Evolutionary conservation across 2,888 invertebrate genomes (phyloP).

Genomic region (Branchellion lobata): DNA sequence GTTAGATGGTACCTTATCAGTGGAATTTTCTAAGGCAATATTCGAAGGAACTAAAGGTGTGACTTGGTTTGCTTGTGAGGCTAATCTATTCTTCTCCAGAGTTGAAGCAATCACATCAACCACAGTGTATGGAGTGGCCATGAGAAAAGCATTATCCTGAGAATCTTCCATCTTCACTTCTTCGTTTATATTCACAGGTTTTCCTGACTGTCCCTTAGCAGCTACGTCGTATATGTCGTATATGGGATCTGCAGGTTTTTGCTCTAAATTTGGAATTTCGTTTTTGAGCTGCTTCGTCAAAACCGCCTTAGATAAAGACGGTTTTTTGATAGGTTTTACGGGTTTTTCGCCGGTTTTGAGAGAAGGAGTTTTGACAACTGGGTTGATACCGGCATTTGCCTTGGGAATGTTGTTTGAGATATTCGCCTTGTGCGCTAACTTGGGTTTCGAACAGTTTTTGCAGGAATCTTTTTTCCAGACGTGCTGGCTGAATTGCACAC

Average conservation of each 20-base stretch:
- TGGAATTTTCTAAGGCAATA: conserved; percentile 3
- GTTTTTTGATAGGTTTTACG: conserved; percentile 10
- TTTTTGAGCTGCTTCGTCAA: not conserved
- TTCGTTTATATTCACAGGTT: conserved; percentile 25
- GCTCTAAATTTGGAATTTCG: not conserved
- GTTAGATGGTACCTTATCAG: not conserved
- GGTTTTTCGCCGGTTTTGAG: not conserved
- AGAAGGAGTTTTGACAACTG: not conserved
- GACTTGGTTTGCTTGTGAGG: not conserved
- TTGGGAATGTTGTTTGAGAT: not conserved
- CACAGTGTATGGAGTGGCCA: conserved; percentile 47
- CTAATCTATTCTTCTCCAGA: conserved; percentile 19
- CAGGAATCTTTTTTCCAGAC: conserved; percentile 50
- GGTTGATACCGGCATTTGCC: not conserved
- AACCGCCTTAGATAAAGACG: not conserved
- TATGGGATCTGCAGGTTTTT: not conserved
- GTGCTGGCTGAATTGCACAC: conserved; percentile 46
- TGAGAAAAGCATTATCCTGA: not conserved
- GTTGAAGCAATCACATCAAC: conserved; percentile 43
- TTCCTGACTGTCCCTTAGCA: conserved; percentile 43
- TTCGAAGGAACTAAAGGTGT: not conserved
- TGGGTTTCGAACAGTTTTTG: conserved; percentile 49
- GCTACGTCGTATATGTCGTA: conserved; percentile 45
- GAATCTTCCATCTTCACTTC: not conserved
- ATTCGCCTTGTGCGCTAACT: conserved; percentile 13